Base-by-base conservation (phyloP, 2,113 vertebrate species). In the Epinephelus fuscoguttatus region DNA sequence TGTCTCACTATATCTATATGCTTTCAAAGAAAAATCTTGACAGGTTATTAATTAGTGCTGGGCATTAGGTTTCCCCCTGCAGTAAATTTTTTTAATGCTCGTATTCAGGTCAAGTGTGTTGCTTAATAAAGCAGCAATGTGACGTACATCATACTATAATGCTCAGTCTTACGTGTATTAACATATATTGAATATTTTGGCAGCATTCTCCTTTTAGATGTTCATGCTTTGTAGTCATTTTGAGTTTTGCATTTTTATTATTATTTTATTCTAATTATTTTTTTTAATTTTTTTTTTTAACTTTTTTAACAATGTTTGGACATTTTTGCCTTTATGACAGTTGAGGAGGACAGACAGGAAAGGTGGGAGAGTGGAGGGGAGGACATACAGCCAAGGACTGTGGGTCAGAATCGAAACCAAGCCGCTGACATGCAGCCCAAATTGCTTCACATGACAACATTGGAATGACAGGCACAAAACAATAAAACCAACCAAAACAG, bases 41-140 rank as follows among this genome's bases (percentile, higher is more conserved):
- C 70, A 59, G 37, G 53, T 71, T n/a, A 33, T 42, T 57, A 45
- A 72, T 45, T 57, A 72, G 70, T 4, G 23, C 70, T 45, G 55
- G 55, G 53, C n/a, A 19, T 45, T 45, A 25, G 53, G 37, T 27
- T 18, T 45, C 3, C 53, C 50, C 53, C 53, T 57, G 70, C 37
- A 45, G 70, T 27, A 18, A 59, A 25, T 50, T n/a, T 11, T 27
- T 55, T 4, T 30, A 25, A 60, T 52, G 49, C 25, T n/a, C 15
- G 37, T n/a, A 53, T 70, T 70, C 11, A 52, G 49, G 49, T 70
- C 30, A 70, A 9, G 6, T 56, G 12, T 40, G 3, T 37, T 37
- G 6, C 33, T 42, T 42, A 18, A 25, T 53, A 21, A 53, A 37
- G 33, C 6, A 37, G 5, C 11, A 45, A 45, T 45, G 42, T 12